phyloP scores from a whole-genome alignment of 2,888 invertebrate genomes.

The Euclidia mi region DNA sequence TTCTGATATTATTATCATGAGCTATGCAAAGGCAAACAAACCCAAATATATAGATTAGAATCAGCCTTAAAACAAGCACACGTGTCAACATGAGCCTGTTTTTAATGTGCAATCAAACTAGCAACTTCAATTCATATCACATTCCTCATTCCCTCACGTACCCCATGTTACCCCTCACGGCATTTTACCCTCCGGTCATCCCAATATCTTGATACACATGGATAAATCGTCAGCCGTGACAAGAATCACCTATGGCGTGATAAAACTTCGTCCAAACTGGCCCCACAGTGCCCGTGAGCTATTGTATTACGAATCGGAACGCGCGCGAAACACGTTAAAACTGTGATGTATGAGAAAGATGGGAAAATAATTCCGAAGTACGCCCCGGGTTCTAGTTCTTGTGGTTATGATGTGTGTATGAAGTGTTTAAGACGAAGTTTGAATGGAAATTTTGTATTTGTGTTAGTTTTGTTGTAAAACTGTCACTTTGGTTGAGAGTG shows the following conservation, averaged over 20 bases:
- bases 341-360: constrained; percentile 17
- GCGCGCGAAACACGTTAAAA: constrained; percentile 34
- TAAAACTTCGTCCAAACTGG: constrained; percentile 58
- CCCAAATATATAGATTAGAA: too few relatives aligned
- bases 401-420: constrained; percentile 6
- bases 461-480: too few relatives aligned
- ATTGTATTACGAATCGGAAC: constrained; percentile 53
- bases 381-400: constrained; percentile 12
- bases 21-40: too few relatives aligned
- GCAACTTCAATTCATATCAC: constrained; percentile 12
- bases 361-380: constrained; percentile 23
- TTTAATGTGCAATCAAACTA: constrained; percentile 12
- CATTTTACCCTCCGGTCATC: constrained; percentile 19
- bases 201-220: constrained; percentile 61
- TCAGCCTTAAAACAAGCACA: too few relatives aligned
- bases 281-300: constrained; percentile 54
- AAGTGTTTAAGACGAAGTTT: neutral
- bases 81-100: too few relatives aligned
- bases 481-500: too few relatives aligned
- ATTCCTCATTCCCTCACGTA: constrained; percentile 14
- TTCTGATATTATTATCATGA: too few relatives aligned
- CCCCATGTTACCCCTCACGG: constrained; percentile 11
- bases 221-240: constrained; percentile 68
- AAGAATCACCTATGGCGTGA: constrained; percentile 52
- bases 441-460: too few relatives aligned